Conservation (phyloP, 2,797 vertebrate genomes). For the Siniperca scherzeri region DNA sequence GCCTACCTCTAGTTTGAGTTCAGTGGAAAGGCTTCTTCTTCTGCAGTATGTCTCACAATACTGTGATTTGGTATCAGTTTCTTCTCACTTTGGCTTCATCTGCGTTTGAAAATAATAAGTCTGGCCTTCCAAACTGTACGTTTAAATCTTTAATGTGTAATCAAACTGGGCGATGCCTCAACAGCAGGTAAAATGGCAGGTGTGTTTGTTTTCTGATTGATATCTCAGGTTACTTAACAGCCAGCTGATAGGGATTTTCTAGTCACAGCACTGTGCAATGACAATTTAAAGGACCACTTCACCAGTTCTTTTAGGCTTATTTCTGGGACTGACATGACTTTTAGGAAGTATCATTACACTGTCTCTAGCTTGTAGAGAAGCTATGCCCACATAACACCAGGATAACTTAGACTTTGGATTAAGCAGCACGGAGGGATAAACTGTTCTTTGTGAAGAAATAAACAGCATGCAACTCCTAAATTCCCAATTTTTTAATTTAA, state of each 20-base stretch:
- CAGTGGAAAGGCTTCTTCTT: slow-evolving; percentile 5
- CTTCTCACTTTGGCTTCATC: slow-evolving; percentile 8
- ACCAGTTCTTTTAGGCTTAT: neutral
- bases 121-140: neutral
- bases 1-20: neutral
- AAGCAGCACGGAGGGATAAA: neutral
- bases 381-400: neutral
- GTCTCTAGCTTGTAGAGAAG: neutral
- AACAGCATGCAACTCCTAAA: neutral
- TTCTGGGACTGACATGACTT: neutral
- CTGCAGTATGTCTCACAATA: neutral
- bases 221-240: slow-evolving; percentile 29
- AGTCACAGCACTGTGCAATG: neutral
- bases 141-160: slow-evolving; percentile 23
- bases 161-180: neutral
- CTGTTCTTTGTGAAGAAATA: neutral
- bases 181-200: neutral
- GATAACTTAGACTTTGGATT: neutral
- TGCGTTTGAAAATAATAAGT: neutral
- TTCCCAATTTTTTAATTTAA: too few relatives aligned
- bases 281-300: slow-evolving; percentile 1
- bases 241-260: neutral
- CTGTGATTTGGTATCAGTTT: neutral
- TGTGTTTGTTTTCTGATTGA: slow-evolving; percentile 48
- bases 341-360: neutral